Evolutionary conservation across 2,888 invertebrate genomes (phyloP).

Genomic region (Pecten maximus): DNA sequence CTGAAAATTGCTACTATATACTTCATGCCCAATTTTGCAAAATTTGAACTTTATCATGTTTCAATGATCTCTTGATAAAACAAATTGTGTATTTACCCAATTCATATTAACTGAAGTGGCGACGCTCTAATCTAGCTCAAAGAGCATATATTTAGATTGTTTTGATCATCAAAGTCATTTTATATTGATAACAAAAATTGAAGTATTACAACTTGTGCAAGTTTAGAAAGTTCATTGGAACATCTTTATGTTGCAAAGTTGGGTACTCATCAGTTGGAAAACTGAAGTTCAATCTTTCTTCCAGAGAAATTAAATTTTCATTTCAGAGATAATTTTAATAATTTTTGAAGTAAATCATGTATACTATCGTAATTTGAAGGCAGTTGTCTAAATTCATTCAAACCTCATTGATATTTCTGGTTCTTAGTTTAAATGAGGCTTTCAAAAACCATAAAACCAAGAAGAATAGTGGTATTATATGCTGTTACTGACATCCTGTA

Average conservation of each 20-base stretch:
- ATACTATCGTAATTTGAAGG: not conserved
- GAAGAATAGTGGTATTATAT: not conserved
- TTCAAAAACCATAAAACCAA: not conserved
- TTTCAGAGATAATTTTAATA: not conserved
- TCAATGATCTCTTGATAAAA: no score
- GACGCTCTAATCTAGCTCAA: not conserved
- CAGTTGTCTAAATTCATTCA: not conserved
- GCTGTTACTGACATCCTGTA: not conserved
- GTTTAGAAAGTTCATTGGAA: not conserved
- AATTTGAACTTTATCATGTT: no score
- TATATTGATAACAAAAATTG: no score
- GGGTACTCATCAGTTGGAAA: conserved; percentile 6
- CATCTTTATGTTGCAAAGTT: conserved; percentile 16
- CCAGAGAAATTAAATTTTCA: conserved; percentile 8
- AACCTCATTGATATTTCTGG: not conserved
- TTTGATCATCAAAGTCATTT: no score
- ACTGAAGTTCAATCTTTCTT: conserved; percentile 12
- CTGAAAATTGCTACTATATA: not conserved
- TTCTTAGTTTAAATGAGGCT: not conserved
- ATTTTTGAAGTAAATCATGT: not conserved
- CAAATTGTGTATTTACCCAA: not conserved
- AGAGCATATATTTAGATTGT: no score
- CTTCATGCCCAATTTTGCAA: not conserved
- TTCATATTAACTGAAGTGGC: not conserved
- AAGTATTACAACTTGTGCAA: conserved; percentile 30